Evolutionary conservation across 2,797 vertebrate genomes (phyloP), one percentile per base, ranked within the genome.

Genomic region (Notoglanidium macrostoma): DNA sequence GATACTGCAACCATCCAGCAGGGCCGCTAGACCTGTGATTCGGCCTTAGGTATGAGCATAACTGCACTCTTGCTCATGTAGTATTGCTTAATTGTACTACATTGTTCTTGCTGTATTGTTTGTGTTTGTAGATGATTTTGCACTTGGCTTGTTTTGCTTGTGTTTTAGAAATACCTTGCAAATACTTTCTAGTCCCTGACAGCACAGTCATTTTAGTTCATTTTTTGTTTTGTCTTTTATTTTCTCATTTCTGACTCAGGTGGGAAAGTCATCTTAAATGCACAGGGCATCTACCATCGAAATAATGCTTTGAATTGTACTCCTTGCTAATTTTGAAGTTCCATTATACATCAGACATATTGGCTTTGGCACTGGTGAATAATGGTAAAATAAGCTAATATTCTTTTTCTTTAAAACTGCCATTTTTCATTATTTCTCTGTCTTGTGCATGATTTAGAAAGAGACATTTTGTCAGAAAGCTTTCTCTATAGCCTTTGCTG

Each of bases 381-480:
- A 49, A 84, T 40, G 21, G 46, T 19, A 44, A 72, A 54, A 51
- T 68, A 54, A 68, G 15, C n/a, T 51, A 67, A 54, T 23, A 23
- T n/a, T 68, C 79, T 55, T 35, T 84, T 32, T 61, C 70, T 85
- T 61, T 32, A 19, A 35, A 83, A 26, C 68, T n/a, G n/a, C 5
- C n/a, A 2, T n/a, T 73, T 57, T 61, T 15, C 3, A 46, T 17
- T 40, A 44, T 77, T n/a, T 51, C 26, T 4, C 68, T 51, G 12
- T 74, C 32, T 74, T 74, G 54, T 61, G 23, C 35, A 61, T 19
- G 54, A 15, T 7, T 51, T 51, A 26, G 2, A 77, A 21, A 35
- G n/a, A 59, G 6, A 65, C 44, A 51, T 85, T 77, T 85, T 49
- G 26, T 21, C 59, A 51, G 57, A 46, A 85, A 77, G 40, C 46